phyloP scores from a whole-genome alignment of 2,113 vertebrate genomes.

The Phoenicopterus ruber region DNA sequence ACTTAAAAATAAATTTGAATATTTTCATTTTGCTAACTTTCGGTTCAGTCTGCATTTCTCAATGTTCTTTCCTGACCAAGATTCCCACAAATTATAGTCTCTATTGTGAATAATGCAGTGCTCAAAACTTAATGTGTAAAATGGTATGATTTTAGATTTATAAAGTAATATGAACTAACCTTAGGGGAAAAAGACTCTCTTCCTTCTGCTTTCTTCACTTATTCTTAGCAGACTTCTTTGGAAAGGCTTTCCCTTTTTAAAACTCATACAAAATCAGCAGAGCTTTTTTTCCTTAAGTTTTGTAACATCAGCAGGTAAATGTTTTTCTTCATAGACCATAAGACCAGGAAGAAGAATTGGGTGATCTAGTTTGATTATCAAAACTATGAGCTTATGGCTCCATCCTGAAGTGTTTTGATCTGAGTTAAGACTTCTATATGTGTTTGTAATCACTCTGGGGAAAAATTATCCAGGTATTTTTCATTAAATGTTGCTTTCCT shows the following conservation, averaged over 20 bases:
- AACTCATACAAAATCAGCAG: neutral
- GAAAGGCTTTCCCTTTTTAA: neutral
- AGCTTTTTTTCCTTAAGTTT: neutral
- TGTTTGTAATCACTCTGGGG: neutral
- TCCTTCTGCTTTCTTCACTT: neutral
- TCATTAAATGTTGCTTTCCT: neutral
- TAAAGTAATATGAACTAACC: neutral
- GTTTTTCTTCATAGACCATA: neutral
- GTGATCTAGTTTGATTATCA: neutral
- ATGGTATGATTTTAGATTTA: neutral
- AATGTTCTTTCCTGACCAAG: neutral
- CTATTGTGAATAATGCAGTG: neutral
- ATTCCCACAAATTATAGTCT: neutral
- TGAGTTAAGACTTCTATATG: neutral
- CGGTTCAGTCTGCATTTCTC: neutral
- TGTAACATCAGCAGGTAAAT: neutral
- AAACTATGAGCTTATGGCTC: neutral
- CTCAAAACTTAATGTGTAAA: neutral
- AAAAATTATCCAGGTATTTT: neutral
- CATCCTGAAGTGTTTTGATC: neutral
- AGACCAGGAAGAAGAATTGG: neutral
- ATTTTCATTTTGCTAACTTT: neutral
- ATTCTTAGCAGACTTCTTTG: neutral
- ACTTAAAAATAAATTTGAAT: neutral
- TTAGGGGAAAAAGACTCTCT: neutral